Conservation (phyloP, 2,888 invertebrate genomes). For the Stenurella melanura region DNA sequence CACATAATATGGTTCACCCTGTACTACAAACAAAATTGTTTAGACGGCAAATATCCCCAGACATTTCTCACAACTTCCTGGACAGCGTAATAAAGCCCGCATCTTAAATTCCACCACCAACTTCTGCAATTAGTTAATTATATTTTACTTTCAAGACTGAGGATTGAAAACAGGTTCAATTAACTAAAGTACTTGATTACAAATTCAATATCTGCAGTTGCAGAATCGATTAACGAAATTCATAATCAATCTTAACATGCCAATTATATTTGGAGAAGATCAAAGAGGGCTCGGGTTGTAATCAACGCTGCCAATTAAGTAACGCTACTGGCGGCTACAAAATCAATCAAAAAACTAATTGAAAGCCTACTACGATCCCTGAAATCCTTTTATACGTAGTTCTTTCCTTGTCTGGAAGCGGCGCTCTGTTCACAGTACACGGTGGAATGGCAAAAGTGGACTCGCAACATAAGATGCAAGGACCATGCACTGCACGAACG, state of each 20-base stretch:
- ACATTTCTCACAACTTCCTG: conserved; percentile 29
- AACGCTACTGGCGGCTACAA: conserved; percentile 71
- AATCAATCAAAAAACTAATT: conserved; percentile 74
- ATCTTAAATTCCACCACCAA: conserved; percentile 40
- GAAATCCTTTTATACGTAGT: conserved; percentile 66
- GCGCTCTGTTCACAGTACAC: conserved; percentile 25
- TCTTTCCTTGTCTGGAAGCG: conserved; percentile 34
- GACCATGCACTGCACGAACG: neutral
- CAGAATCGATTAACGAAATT: conserved; percentile 70
- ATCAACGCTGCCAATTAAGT: conserved; percentile 74
- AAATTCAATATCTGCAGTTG: conserved; percentile 65
- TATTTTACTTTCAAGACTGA: conserved; percentile 56
- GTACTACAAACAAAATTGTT: too few relatives aligned
- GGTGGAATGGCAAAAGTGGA: conserved; percentile 36
- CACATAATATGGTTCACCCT: too few relatives aligned
- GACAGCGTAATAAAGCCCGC: conserved; percentile 34
- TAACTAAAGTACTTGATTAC: conserved; percentile 65
- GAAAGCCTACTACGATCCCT: conserved; percentile 72
- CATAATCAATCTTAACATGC: conserved; percentile 73
- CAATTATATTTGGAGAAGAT: conserved; percentile 72
- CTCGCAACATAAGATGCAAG: neutral
- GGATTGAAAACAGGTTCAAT: conserved; percentile 57
- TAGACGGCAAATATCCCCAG: too few relatives aligned
- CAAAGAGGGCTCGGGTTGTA: conserved; percentile 70
- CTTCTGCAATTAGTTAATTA: conserved; percentile 59